Percentiles rank a stretch among this genome's conserved stretches.
phyloP scores from a whole-genome alignment of 2,113 vertebrate genomes.

The Phodopus roborovskii region DNA sequence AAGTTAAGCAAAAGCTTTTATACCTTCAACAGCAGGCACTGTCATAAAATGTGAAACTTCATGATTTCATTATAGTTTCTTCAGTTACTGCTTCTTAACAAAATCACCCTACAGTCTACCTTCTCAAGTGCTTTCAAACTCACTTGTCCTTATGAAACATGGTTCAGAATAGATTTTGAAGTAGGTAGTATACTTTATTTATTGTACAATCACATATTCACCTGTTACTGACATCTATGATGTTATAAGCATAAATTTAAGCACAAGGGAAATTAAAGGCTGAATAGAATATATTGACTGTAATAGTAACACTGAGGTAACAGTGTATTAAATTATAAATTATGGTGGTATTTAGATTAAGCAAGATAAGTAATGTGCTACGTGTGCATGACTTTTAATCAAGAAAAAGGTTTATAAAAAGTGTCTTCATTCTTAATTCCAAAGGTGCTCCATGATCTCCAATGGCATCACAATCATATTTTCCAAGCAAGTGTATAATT shows the following conservation, averaged over 20 bases:
- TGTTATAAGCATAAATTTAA: constrained; percentile 33
- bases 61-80: constrained; percentile 25
- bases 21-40: not conserved
- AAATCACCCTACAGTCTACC: not conserved
- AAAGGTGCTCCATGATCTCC: not conserved
- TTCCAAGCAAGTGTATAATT: not conserved
- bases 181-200: not conserved
- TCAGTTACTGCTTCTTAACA: constrained; percentile 46
- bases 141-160: not conserved
- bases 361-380: not conserved
- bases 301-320: not conserved
- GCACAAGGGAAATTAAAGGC: not conserved
- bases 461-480: not conserved
- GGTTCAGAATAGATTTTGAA: constrained; percentile 21
- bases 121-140: constrained; percentile 23
- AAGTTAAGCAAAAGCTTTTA: not conserved
- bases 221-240: not conserved
- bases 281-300: not conserved
- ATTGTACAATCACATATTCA: not conserved
- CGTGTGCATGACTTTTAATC: not conserved
- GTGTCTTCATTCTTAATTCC: not conserved
- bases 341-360: not conserved
- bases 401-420: not conserved
- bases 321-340: constrained; percentile 38
- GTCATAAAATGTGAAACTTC: not conserved